A percentile compares a stretch with the other conserved stretches of the same genome.
phyloP scores from a whole-genome alignment of 2,888 invertebrate species.

The Parthenolecanium corni region DNA sequence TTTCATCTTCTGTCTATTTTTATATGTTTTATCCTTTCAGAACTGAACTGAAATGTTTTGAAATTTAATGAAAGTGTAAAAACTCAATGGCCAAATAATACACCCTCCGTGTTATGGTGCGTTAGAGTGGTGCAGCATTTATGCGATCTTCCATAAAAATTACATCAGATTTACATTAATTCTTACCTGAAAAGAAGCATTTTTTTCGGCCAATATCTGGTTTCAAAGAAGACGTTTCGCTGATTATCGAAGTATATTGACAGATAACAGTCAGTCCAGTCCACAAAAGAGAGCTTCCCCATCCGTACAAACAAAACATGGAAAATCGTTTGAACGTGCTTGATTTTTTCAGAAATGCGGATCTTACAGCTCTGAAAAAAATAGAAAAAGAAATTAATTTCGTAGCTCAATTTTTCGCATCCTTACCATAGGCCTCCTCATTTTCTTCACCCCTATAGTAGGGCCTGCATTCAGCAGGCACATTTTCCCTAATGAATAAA shows the following conservation, averaged over 20 bases:
- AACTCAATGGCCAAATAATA: too few species aligned
- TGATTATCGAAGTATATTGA: not conserved
- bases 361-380: conserved; percentile 10
- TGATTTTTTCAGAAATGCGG: conserved; percentile 22
- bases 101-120: too few species aligned
- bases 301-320: conserved; percentile 16
- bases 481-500: not conserved
- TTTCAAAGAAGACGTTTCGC: not conserved
- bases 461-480: too few species aligned
- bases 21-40: too few species aligned
- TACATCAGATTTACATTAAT: not conserved
- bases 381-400: not conserved
- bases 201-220: conserved; percentile 11
- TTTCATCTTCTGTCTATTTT: too few species aligned
- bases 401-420: too few species aligned
- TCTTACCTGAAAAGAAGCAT: conserved; percentile 18
- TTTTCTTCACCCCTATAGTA: too few species aligned
- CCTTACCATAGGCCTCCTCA: too few species aligned
- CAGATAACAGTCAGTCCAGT: conserved; percentile 1
- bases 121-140: too few species aligned
- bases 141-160: too few species aligned
- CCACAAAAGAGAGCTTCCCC: conserved; percentile 15
- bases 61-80: too few species aligned
- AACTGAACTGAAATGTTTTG: too few species aligned
- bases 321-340: conserved; percentile 5